phyloP scores from a whole-genome alignment of 2,888 invertebrate species.

The Diachrysia chrysitis region DNA sequence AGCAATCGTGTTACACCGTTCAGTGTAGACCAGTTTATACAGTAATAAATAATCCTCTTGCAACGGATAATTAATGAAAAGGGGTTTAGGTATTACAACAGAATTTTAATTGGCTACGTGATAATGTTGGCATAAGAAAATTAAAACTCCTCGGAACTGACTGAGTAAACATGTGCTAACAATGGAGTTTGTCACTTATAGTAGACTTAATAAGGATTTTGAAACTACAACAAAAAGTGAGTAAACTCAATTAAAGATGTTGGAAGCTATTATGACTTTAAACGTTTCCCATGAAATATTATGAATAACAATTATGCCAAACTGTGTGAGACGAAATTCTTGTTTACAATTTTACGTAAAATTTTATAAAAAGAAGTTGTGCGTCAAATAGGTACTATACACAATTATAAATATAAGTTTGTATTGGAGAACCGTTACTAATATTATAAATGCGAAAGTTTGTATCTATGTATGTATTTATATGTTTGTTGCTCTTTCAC shows the following conservation, averaged over 20 bases:
- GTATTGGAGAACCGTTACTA: too few species aligned
- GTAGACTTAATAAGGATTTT: conserved; percentile 36
- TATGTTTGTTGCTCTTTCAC: too few species aligned
- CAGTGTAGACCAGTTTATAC: conserved; percentile 57
- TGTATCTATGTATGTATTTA: too few species aligned
- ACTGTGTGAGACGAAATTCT: not conserved
- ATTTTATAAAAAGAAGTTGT: too few species aligned
- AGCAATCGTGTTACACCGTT: conserved; percentile 24
- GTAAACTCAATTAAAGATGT: conserved; percentile 17
- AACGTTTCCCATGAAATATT: not conserved
- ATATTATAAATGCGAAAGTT: too few species aligned
- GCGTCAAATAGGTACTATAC: too few species aligned
- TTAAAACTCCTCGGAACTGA: conserved; percentile 63
- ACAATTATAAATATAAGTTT: too few species aligned
- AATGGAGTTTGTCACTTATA: conserved; percentile 52
- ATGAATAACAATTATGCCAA: not conserved
- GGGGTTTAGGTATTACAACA: conserved; percentile 65
- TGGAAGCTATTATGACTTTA: not conserved
- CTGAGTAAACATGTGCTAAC: conserved; percentile 57
- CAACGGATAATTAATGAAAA: conserved; percentile 70
- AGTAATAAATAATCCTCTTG: conserved; percentile 69
- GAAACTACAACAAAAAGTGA: conserved; percentile 29
- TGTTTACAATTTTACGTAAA: not conserved
- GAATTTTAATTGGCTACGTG: conserved; percentile 79
- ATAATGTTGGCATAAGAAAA: conserved; percentile 74